phyloP scores from a whole-genome alignment of 2,888 invertebrate species.

The Acleris holmiana region DNA sequence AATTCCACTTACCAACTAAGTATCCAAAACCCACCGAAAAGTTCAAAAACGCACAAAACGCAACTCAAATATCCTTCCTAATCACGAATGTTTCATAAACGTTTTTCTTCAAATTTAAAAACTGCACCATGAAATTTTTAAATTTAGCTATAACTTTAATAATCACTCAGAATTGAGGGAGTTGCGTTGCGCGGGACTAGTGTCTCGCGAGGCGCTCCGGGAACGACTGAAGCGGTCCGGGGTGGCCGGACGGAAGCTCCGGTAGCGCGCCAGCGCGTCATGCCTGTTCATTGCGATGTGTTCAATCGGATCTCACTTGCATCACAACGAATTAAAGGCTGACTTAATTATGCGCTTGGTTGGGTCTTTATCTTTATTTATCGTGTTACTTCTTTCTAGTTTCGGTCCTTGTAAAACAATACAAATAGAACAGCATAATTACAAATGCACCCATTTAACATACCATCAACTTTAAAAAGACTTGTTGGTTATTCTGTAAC shows the following conservation, averaged over 20 bases:
- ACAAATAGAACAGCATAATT: too few species aligned
- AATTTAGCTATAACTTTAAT: background rate
- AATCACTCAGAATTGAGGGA: background rate
- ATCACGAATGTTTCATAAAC: slow-evolving; percentile 12
- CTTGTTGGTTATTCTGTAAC: too few species aligned
- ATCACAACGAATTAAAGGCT: too few species aligned
- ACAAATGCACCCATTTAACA: too few species aligned
- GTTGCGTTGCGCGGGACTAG: background rate
- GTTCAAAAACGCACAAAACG: slow-evolving; percentile 9
- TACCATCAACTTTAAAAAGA: too few species aligned
- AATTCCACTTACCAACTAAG: slow-evolving; percentile 1
- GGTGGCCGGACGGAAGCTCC: background rate
- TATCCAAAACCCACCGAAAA: background rate
- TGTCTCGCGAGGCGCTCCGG: background rate
- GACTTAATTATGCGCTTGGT: too few species aligned
- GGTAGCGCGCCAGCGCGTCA: slow-evolving; percentile 6
- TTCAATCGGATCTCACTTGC: too few species aligned
- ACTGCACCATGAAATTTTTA: background rate
- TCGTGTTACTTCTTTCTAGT: too few species aligned
- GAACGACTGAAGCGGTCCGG: background rate
- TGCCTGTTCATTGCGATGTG: too few species aligned
- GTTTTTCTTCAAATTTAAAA: background rate
- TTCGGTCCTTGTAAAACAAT: too few species aligned
- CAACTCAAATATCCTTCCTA: slow-evolving; percentile 16
- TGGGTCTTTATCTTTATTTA: too few species aligned